Evolutionary conservation across 1,140 invertebrate species (phyloP).

Genomic region (Dendrolimus kikuchii): DNA sequence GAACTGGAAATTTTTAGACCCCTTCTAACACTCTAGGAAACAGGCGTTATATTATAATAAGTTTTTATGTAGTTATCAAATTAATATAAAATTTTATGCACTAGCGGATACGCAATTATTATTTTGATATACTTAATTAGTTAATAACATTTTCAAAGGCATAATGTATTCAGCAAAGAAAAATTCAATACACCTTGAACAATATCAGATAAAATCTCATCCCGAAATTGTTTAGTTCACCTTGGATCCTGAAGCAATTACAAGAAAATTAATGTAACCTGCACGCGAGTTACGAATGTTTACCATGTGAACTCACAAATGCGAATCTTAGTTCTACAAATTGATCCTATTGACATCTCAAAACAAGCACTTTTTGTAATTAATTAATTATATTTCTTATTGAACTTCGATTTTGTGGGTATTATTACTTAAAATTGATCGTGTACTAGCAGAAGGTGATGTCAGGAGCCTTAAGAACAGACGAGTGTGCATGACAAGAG

Average conservation of each 20-base stretch:
- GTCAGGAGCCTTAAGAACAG: too few species aligned
- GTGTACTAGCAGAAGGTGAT: too few species aligned
- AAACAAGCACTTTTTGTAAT: too few species aligned
- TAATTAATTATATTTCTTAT: too few species aligned
- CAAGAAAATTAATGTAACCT: slow-evolving; percentile 27
- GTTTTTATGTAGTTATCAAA: too few species aligned
- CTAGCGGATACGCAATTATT: not conserved
- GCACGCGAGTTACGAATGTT: slow-evolving; percentile 3
- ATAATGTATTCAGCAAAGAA: slow-evolving; percentile 2
- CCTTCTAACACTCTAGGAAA: slow-evolving; percentile 4
- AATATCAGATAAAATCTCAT: slow-evolving; percentile 19
- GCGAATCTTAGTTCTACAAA: too few species aligned
- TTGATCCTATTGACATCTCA: too few species aligned
- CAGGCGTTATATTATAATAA: not conserved
- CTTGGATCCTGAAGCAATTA: slow-evolving; percentile 34
- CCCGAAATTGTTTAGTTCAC: slow-evolving; percentile 23
- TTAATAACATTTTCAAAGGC: slow-evolving; percentile 5
- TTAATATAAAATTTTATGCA: too few species aligned
- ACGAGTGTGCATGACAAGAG: too few species aligned
- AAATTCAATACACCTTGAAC: slow-evolving; percentile 14
- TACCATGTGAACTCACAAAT: too few species aligned
- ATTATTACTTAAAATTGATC: too few species aligned
- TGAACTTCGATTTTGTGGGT: too few species aligned
- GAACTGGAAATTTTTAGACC: not conserved
- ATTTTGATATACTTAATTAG: not conserved